Conservation (phyloP, 1,140 invertebrate species). For the Monomorium pharaonis region DNA sequence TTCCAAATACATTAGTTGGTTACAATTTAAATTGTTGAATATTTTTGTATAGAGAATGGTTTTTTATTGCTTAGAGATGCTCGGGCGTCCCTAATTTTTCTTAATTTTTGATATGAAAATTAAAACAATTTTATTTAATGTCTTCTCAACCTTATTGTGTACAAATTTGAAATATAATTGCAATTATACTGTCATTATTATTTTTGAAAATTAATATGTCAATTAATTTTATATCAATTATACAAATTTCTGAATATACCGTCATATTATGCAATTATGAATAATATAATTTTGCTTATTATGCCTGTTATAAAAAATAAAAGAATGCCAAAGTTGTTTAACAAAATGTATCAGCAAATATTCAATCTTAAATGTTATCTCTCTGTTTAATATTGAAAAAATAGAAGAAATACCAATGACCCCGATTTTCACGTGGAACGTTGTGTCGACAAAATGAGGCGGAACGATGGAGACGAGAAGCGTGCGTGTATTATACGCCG, state of each 20-base stretch:
- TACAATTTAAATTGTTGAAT: not conserved
- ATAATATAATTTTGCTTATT: not conserved
- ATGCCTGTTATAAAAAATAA: not conserved
- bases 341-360: not conserved
- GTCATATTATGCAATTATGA: not conserved
- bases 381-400: not conserved
- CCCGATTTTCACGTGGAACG: conserved; percentile 23
- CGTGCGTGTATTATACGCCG: conserved; percentile 39
- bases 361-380: not conserved
- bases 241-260: not conserved
- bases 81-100: not conserved
- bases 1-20: not conserved
- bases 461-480: conserved; percentile 44
- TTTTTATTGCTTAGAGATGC: not conserved
- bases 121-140: not conserved
- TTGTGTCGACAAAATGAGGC: conserved; percentile 47
- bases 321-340: not conserved
- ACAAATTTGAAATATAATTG: not conserved
- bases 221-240: not conserved
- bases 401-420: not conserved
- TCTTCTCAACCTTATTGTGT: not conserved
- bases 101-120: not conserved
- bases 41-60: not conserved
- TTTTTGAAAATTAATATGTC: conserved; percentile 3
- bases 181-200: conserved; percentile 14